Evolutionary conservation across 2,888 invertebrate species (phyloP), one percentile per base, ranked within the genome.

Genomic region (Eupithecia exiguata): DNA sequence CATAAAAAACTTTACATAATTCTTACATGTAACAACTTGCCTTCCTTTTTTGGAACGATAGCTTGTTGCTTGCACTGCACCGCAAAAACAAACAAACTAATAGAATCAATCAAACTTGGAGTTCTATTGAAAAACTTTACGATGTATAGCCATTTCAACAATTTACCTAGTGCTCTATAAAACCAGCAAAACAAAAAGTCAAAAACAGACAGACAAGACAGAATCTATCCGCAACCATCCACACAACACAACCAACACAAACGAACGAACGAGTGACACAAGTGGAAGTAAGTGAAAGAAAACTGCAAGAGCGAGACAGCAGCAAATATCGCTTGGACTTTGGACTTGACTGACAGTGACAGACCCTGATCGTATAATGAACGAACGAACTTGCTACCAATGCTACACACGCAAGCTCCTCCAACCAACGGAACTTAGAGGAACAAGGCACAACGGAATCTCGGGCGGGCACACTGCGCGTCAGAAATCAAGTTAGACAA

Each of bases 1-100:
- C n/a, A n/a, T 9, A 21, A 68, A 70, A 71, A 69, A 49, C 61
- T 74, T 74, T 74, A 74, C 74, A 74, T 74, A 74, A 74, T 73
- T 61, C 67, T 49, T 74, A 61, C 70, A 46, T 9, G 63, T 71
- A 25, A 43, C n/a, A 58, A 74, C 74, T 74, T 68, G 68, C 74
- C 70, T 70, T 63, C 70, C 70, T 65, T 63, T 58, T 70, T 30
- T 16, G 6, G 40, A 43, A n/a, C 14, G 18, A n/a, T 38, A 40
- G 21, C 35, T 5, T 25, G 68, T n/a, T n/a, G 21, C 40, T 67
- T 67, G 67, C 38, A 68, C 46, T 63, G 30, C 38, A 1, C 38
- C 16, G 40, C 30, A 12, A 10, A 62, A 61, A 10, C n/a, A 66
- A 74, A 67, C n/a, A 46, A 67, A 36, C 2, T 25, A 68, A 70